Percentiles rank a stretch among this genome's conserved stretches.
These are phyloP conservation scores for Sander lucioperca DNA, from an alignment of 2,113 vertebrate species.

Conservation along the genomic window DNA sequence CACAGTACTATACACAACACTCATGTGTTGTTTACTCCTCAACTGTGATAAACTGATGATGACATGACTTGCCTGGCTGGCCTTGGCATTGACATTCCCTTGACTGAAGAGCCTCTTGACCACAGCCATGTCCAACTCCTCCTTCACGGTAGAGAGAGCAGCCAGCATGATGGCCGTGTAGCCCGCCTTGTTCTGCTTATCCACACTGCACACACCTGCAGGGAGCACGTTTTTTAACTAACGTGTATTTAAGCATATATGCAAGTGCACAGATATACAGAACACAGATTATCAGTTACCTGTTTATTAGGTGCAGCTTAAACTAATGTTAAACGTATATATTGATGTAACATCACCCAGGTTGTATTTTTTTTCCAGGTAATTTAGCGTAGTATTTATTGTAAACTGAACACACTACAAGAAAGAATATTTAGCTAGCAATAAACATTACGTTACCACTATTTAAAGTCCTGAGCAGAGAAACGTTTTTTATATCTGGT, in stretches of 20 bases:
- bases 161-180: constrained; percentile 97
- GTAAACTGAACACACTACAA: not conserved
- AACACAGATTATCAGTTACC: not conserved
- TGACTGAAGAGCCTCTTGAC: constrained; percentile 90
- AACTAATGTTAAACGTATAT: not conserved
- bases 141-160: constrained; percentile 89
- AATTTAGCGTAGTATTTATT: not conserved
- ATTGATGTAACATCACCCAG: not conserved
- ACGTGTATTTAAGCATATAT: not conserved
- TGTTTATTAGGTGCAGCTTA: not conserved
- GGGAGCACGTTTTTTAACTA: not conserved
- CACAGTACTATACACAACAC: not conserved
- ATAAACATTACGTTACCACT: not conserved
- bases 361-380: too few species aligned
- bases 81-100: constrained; percentile 94
- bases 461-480: not conserved
- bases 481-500: not conserved
- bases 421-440: not conserved
- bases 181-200: constrained; percentile 95
- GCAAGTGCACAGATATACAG: not conserved
- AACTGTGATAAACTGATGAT: not conserved
- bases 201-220: constrained; percentile 89
- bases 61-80: constrained; percentile 89
- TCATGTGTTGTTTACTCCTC: not conserved
- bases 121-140: constrained; percentile 88